phyloP scores from a whole-genome alignment of 2,888 invertebrate species.

The Phrixothrix hirtus region DNA sequence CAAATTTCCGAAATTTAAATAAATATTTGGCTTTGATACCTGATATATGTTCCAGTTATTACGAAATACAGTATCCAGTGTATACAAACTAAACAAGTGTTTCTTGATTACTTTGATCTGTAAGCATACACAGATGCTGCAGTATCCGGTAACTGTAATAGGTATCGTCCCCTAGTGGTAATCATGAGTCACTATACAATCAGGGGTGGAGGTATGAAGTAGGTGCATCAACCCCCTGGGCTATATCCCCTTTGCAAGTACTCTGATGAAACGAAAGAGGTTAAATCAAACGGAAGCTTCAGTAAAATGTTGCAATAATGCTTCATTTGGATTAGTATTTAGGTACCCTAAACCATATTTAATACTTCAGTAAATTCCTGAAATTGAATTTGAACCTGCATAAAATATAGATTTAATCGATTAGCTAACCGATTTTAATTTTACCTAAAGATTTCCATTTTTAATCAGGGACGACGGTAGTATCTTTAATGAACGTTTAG shows the following conservation, averaged over 20 bases:
- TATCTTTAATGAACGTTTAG: too few species aligned
- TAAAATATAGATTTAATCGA: too few species aligned
- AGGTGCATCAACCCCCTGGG: slow-evolving; percentile 36
- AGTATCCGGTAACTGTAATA: slow-evolving; percentile 54
- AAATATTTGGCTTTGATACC: slow-evolving; percentile 12
- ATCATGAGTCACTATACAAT: slow-evolving; percentile 55
- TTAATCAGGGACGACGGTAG: too few species aligned
- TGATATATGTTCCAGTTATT: slow-evolving; percentile 8
- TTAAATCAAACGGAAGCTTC: slow-evolving; percentile 24
- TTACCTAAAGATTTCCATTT: too few species aligned
- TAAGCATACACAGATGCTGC: slow-evolving; percentile 54
- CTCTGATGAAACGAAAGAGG: slow-evolving; percentile 25
- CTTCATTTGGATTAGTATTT: slow-evolving; percentile 10
- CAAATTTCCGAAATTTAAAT: too few species aligned
- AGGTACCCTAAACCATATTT: background rate
- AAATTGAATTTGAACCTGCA: background rate
- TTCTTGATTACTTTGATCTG: slow-evolving; percentile 57
- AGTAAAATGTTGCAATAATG: slow-evolving; percentile 16
- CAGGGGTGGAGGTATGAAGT: slow-evolving; percentile 45
- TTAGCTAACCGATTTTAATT: too few species aligned
- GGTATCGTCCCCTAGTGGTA: slow-evolving; percentile 44
- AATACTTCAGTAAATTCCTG: background rate
- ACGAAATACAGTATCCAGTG: slow-evolving; percentile 22
- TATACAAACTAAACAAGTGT: slow-evolving; percentile 53
- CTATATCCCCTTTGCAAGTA: slow-evolving; percentile 20